Conservation (phyloP, 2,797 vertebrate genomes). For the Erithacus rubecula region DNA sequence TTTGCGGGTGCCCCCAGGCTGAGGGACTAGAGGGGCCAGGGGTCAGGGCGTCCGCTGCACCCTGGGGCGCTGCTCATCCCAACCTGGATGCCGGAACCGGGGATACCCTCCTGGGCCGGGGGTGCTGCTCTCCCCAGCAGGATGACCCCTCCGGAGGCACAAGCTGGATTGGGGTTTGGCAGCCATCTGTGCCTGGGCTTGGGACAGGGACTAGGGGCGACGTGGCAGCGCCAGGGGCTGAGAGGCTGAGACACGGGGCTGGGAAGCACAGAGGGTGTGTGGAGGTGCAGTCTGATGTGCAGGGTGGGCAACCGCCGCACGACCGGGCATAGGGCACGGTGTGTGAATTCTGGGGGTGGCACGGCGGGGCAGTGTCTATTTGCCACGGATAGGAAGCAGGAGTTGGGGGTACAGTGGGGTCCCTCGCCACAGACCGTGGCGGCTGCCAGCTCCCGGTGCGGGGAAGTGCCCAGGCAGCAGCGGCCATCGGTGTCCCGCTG, state of each 20-base stretch:
- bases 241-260: neutral
- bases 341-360: neutral
- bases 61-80: neutral
- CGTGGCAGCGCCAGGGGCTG: neutral
- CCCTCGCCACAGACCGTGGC: neutral
- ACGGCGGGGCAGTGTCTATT: neutral
- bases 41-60: too few species aligned
- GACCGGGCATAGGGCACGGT: neutral
- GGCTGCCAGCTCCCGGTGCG: neutral
- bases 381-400: neutral
- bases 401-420: rapidly evolving
- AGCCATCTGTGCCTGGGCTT: neutral
- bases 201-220: neutral
- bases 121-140: neutral
- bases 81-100: neutral
- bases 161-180: neutral
- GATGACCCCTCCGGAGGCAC: neutral
- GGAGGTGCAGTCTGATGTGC: neutral
- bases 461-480: neutral
- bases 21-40: neutral
- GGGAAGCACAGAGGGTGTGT: neutral
- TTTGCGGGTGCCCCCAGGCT: neutral
- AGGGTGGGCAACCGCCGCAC: rapidly evolving
- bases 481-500: neutral
- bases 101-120: neutral